A percentile compares a stretch with the other conserved stretches of the same genome.
These are phyloP conservation scores for Onchidella celtica DNA, from an alignment of 2,888 invertebrate species.

Conservation along the genomic window DNA sequence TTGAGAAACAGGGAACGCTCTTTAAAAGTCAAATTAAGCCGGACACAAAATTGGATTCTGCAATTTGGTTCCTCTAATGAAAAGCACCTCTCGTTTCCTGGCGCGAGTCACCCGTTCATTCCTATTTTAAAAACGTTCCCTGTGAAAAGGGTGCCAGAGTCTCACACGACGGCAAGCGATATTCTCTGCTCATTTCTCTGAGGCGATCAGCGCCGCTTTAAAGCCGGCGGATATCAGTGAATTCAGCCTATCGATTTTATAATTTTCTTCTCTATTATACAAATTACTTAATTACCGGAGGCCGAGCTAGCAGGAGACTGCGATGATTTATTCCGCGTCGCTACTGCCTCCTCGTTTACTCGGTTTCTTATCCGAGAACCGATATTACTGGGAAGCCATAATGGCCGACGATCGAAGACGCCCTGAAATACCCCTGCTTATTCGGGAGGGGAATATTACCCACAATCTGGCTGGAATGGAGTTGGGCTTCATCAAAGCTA, in stretches of 20 bases:
- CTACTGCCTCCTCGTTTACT: slow-evolving; percentile 48
- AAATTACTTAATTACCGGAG: slow-evolving; percentile 63
- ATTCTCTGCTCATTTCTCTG: slow-evolving; percentile 46
- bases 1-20: slow-evolving; percentile 52
- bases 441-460: slow-evolving; percentile 54
- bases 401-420: slow-evolving; percentile 50
- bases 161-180: slow-evolving; percentile 36
- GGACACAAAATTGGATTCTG: slow-evolving; percentile 57
- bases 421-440: slow-evolving; percentile 53
- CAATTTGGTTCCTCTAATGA: slow-evolving; percentile 54
- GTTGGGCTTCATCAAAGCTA: slow-evolving; percentile 57
- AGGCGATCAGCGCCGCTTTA: slow-evolving; percentile 40
- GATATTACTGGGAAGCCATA: slow-evolving; percentile 48
- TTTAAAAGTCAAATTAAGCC: slow-evolving; percentile 56
- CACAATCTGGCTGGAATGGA: slow-evolving; percentile 57
- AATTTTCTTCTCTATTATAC: slow-evolving; percentile 63
- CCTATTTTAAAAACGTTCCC: slow-evolving; percentile 42
- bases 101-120: slow-evolving; percentile 47
- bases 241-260: slow-evolving; percentile 59
- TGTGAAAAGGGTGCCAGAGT: slow-evolving; percentile 24
- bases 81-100: slow-evolving; percentile 49
- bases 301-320: slow-evolving; percentile 44
- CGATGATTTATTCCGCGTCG: slow-evolving; percentile 56
- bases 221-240: slow-evolving; percentile 53
- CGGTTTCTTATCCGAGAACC: slow-evolving; percentile 43